Evolutionary conservation across 2,113 vertebrate genomes (phyloP).

Genomic region (Verasper variegatus): DNA sequence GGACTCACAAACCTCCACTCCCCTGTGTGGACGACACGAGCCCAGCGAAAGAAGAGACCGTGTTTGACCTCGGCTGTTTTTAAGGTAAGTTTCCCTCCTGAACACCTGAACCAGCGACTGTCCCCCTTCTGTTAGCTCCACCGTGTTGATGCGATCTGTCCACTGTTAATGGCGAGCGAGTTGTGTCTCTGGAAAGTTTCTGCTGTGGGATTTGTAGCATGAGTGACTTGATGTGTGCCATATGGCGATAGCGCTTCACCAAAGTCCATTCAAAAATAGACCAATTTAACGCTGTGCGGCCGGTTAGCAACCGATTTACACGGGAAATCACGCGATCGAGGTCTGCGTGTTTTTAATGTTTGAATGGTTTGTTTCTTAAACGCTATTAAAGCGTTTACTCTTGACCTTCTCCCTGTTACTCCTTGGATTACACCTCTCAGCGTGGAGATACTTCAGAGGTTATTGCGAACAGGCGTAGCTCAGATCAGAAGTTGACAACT

Average conservation of each 20-base stretch:
- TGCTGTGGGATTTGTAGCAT: constrained; percentile 16
- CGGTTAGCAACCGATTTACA: fast-evolving
- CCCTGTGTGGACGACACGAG: background rate
- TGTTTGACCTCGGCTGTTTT: constrained; percentile 6
- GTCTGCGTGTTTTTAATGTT: background rate
- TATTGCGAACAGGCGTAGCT: background rate
- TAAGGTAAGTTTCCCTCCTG: constrained; percentile 33
- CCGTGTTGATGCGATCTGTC: no score
- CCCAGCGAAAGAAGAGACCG: background rate
- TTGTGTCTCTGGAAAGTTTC: background rate
- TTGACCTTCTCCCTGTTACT: background rate
- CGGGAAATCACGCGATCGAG: background rate
- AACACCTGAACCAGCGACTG: background rate
- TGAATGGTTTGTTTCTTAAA: background rate
- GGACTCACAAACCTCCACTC: background rate
- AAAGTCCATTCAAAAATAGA: constrained; percentile 4
- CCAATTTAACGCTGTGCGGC: background rate
- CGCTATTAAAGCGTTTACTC: background rate
- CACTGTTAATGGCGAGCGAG: background rate
- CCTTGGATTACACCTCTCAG: no score
- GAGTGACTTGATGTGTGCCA: constrained; percentile 15
- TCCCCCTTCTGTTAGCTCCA: background rate
- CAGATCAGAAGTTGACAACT: background rate
- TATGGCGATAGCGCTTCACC: constrained; percentile 10
- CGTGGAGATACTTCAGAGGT: background rate